Conservation (phyloP, 1,140 invertebrate genomes). For the Nephotettix cincticeps region DNA sequence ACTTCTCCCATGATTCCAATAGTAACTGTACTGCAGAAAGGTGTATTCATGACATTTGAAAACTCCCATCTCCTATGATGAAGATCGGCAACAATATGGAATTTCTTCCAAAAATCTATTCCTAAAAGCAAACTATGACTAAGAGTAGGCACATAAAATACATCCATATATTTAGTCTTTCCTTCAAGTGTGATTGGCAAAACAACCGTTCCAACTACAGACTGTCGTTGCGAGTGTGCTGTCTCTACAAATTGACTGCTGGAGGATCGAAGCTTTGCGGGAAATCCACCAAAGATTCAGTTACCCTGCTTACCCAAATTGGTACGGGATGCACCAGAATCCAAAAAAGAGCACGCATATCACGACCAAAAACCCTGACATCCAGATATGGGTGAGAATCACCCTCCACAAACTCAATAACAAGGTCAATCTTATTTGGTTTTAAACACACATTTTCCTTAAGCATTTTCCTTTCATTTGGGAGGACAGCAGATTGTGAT, state of each 20-base stretch:
- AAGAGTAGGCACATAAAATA: background rate
- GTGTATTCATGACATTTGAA: background rate
- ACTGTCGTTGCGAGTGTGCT: background rate
- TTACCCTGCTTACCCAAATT: background rate
- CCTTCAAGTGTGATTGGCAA: background rate
- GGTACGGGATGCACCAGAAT: background rate
- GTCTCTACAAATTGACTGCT: background rate
- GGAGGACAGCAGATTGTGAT: background rate
- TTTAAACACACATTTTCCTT: too few species aligned
- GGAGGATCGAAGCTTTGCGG: background rate
- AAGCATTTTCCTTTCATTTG: background rate
- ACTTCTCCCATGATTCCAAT: background rate
- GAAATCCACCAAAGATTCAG: background rate
- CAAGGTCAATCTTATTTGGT: constrained; percentile 2
- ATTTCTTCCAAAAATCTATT: background rate
- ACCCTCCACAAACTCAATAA: too few species aligned
- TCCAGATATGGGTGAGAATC: background rate
- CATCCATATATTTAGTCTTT: background rate
- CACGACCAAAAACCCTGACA: background rate
- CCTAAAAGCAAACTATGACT: too few species aligned
- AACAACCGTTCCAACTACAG: background rate
- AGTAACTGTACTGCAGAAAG: background rate
- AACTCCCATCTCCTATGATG: background rate
- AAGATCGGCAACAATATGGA: background rate
- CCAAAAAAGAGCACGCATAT: background rate